Evolutionary conservation across 2,888 invertebrate genomes (phyloP).

Genomic region (Cheilosia variabilis): DNA sequence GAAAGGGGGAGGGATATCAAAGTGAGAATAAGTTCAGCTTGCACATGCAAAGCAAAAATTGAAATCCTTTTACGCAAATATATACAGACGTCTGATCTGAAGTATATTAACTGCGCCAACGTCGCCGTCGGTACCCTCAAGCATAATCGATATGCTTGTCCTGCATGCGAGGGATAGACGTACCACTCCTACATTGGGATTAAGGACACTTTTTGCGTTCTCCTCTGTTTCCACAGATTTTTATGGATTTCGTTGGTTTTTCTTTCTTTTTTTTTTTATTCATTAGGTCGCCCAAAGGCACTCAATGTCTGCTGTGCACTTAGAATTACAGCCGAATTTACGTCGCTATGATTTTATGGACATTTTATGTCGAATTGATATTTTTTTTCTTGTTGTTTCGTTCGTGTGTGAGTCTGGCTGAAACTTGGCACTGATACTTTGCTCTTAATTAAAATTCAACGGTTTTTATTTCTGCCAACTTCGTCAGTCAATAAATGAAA

Average conservation of each 20-base stretch:
- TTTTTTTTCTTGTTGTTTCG: neutral
- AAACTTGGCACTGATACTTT: slow-evolving; percentile 43
- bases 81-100: slow-evolving; percentile 37
- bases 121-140: slow-evolving; percentile 12
- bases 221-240: slow-evolving; percentile 31
- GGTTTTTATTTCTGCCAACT: slow-evolving; percentile 27
- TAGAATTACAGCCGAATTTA: slow-evolving; percentile 45
- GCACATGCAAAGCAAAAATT: slow-evolving; percentile 54
- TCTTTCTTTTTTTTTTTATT: neutral
- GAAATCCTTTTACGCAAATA: slow-evolving; percentile 58
- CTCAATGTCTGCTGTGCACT: slow-evolving; percentile 53
- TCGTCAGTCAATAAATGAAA: slow-evolving; percentile 63
- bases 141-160: slow-evolving; percentile 52
- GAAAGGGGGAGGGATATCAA: no score
- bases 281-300: slow-evolving; percentile 21
- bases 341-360: slow-evolving; percentile 61
- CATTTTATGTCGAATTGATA: slow-evolving; percentile 63
- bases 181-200: slow-evolving; percentile 55
- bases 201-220: slow-evolving; percentile 52
- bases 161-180: slow-evolving; percentile 25
- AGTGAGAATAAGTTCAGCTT: slow-evolving; percentile 20
- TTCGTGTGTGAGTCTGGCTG: slow-evolving; percentile 14
- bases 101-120: slow-evolving; percentile 2
- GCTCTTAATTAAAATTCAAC: slow-evolving; percentile 52
- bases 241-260: slow-evolving; percentile 11